Evolutionary conservation across 1,140 invertebrate species (phyloP), one percentile per base, ranked within the genome.

Genomic region (Caenorhabditis latens): DNA sequence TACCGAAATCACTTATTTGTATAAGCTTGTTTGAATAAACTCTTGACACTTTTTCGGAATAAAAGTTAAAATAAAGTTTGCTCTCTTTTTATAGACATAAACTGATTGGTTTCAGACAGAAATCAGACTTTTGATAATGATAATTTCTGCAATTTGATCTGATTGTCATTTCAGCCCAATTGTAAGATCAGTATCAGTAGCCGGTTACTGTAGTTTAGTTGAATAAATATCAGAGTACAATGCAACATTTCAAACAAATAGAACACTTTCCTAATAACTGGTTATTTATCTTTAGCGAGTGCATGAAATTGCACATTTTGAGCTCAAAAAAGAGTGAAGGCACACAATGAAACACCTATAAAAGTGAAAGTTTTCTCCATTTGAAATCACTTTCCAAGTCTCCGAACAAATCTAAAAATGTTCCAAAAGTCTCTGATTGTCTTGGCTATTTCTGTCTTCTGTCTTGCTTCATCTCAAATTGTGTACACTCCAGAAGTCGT

Each of bases 401-500:
- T 71, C 40, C 19, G 40, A n/a, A 43, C n/a, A 46, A 71, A 19
- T 46, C 65, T 43, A 46, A 71, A 71, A 71, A 71, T 71, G 65
- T 71, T 71, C 65, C 65, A 71, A 71, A 71, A 71, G 42, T 71
- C 11, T 46, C 8, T 46, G 42, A 71, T 71, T 43, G 65, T 71
- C 9, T 43, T 71, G 65, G 42, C 42, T 71, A 14, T 71, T 71
- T 9, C 65, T 46, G 0, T 71, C 19, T 43, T 71, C 40, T 71
- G 65, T 71, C 43, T 71, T 71, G 43, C 40, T 43, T 71, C 65
- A 46, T 71, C 13, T 16, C 65, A 71, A 71, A 14, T 71, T 43
- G 13, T 71, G 16, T 71, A 71, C 42, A 71, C 65, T 71, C 65
- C 65, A 43, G 61, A 63, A 63, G 65, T 71, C 46, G 65, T 71